Base-by-base conservation (phyloP, 2,797 vertebrate species). In the Alca torda region DNA sequence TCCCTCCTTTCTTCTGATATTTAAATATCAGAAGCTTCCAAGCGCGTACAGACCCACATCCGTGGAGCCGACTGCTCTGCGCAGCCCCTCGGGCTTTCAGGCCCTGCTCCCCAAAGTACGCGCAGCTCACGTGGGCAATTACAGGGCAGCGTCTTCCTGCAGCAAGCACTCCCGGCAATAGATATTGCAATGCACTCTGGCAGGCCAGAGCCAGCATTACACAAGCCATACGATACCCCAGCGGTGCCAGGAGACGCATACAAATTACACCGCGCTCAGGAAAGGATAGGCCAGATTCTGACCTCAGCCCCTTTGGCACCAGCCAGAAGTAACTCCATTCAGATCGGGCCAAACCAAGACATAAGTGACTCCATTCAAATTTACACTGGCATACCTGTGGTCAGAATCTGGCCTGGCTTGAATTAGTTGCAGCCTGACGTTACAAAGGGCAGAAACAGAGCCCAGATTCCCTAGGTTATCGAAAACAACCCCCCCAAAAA, bases 221-320 rank as follows among this genome's bases (percentile, higher is more conserved):
- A 89, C 93, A 89, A 96, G 95, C 92, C 92, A 93, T 89, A 75
- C 19, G 90, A 96, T 95, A 78, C 76, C 87, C 82, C 4, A 1
- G 75, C 0, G 0, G 93, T 95, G 91, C 95, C 95, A 96, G 91
- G 91, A 96, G 95, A 96, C 56, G 0, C 4, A 24, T 60, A 97
- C 90, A 96, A 92, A 96, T 95, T 89, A 85, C 92, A 53, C 61
- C 64, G 91, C 87, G 63, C 0, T 25, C 93, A 92, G 95, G 92
- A 97, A 96, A 96, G 92, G 90, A 95, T 92, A 89, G 96, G 91
- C 93, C 92, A 97, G 84, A 87, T 93, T 95, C 95, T 96, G 93
- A 96, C 92, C 96, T 97, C 95, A 95, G 94, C 81, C 82, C 82
- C 69, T 87, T 74, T 95, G 92, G 96, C 95, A 95, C 59, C 79